Base-by-base conservation (phyloP, 2,797 vertebrate species). In the Psittacula echo region DNA sequence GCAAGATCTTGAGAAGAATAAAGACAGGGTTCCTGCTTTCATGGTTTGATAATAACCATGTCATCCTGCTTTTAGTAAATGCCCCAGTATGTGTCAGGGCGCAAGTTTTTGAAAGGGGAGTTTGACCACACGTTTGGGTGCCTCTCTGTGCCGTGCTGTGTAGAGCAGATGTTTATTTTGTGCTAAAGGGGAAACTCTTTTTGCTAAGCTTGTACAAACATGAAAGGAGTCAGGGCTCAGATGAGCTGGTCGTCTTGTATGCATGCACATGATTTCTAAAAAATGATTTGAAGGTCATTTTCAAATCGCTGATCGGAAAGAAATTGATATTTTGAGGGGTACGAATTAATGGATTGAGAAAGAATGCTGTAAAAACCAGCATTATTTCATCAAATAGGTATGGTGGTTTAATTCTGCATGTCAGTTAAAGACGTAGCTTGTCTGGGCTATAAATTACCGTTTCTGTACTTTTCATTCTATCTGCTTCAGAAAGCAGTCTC, bases 391-490 rank as follows among this genome's bases (percentile, higher is more conserved):
- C 98, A 97, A 98, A 97, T 97, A 98, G 96, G 97, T 98, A 96
- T 97, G 96, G 98, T 98, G 97, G 98, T 98, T 98, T 98, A 98
- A 99, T 98, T 98, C 98, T 98, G 96, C 88, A 94, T 97, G 97
- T 98, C 98, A 98, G 97, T 98, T 98, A 97, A 98, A 98, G 98
- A 98, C 97, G 97, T 98, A 98, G 97, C 98, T 97, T 98, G 98
- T 98, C 98, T 98, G 98, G 97, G 98, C 98, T 98, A 98, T 98
- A 99, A 98, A 99, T 99, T 99, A 99, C 98, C 98, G 98, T 99
- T 99, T 98, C 98, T 99, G 98, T 98, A 98, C 98, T 98, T 98
- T 98, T 98, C 98, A 98, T 98, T 98, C 98, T 98, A 95, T 98
- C 98, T 98, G 98, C 98, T 98, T 98, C 98, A 98, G 98, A 98